Base-by-base conservation (phyloP, 2,797 vertebrate genomes). In the Naso thynnoides region DNA sequence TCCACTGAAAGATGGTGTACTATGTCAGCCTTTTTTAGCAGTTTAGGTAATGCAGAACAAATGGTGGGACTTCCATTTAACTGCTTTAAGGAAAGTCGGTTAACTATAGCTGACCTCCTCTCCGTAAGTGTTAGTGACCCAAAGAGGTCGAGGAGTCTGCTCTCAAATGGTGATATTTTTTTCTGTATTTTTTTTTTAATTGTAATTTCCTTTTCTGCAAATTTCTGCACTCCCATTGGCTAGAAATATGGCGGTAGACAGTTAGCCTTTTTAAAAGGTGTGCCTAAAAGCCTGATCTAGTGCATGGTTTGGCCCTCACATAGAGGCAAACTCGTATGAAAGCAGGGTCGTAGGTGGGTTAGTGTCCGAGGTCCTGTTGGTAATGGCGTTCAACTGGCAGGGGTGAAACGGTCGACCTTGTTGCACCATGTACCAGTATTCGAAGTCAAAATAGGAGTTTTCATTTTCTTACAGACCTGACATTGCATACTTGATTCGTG, bases 401-500 rank as follows among this genome's bases (percentile, higher is more conserved):
- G 74, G 73, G 75, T 63, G 70, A 77, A 76, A 56, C 65, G 27
- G 78, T 81, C 65, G 83, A 81, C 82, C 76, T 86, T 84, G 87
- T 87, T 86, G 86, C 88, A 90, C 88, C 86, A 70, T 86, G 91
- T 92, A 92, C 92, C 90, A 94, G 93, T 95, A 93, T 95, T 95
- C 89, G 92, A 87, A 92, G 92, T 95, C 90, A 89, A 92, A 93
- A 92, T 87, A 92, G 91, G 86, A 90, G 74, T 87, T 81, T 83
- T 88, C 26, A 18, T 86, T 92, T 90, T 90, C 88, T 86, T 88
- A 90, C 92, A 91, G 88, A 93, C 84, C 83, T 85, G 89, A 90
- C 87, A 86, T 91, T 90, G 93, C 91, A 92, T 92, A 91, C 93
- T 91, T 94, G 85, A 77, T 92, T 93, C 93, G 92, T 93, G 92